phyloP scores from a whole-genome alignment of 2,113 vertebrate genomes.

The Daboia siamensis region DNA sequence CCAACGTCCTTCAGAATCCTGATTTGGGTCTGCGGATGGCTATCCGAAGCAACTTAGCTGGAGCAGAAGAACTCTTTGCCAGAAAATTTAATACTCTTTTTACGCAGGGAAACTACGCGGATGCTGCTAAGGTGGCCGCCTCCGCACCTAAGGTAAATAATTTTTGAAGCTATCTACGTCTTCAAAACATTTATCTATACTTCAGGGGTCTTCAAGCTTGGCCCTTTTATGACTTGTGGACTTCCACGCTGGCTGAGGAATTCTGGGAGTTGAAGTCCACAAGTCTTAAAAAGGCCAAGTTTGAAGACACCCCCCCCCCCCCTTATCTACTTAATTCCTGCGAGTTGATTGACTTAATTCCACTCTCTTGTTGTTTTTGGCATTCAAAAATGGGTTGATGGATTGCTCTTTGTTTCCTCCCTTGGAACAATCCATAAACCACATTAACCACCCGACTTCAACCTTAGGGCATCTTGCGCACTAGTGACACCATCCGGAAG shows the following conservation, averaged over 20 bases:
- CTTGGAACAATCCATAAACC: background rate
- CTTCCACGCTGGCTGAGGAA: too few species aligned
- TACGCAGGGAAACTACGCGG: constrained; percentile 86
- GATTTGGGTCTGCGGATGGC: constrained; percentile 89
- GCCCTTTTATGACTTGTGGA: too few species aligned
- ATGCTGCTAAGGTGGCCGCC: constrained; percentile 87
- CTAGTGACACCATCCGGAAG: constrained; percentile 85
- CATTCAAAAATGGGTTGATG: too few species aligned
- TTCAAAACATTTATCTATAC: background rate
- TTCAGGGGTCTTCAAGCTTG: too few species aligned
- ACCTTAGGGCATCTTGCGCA: constrained; percentile 82
- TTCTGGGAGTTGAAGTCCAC: too few species aligned
- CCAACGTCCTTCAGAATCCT: constrained; percentile 87
- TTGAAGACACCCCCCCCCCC: too few species aligned
- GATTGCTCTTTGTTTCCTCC: background rate
- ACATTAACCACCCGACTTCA: background rate
- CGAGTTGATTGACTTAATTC: background rate
- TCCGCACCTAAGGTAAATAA: constrained; percentile 85
- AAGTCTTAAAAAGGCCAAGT: too few species aligned
- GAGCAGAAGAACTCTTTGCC: constrained; percentile 88
- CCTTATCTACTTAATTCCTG: background rate
- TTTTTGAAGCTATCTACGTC: background rate
- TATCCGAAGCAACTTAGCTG: constrained; percentile 83
- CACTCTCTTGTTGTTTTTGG: background rate
- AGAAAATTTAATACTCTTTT: constrained; percentile 88